Evolutionary conservation across 2,888 invertebrate genomes (phyloP).

Genomic region (Liopterus haemorrhoidalis): DNA sequence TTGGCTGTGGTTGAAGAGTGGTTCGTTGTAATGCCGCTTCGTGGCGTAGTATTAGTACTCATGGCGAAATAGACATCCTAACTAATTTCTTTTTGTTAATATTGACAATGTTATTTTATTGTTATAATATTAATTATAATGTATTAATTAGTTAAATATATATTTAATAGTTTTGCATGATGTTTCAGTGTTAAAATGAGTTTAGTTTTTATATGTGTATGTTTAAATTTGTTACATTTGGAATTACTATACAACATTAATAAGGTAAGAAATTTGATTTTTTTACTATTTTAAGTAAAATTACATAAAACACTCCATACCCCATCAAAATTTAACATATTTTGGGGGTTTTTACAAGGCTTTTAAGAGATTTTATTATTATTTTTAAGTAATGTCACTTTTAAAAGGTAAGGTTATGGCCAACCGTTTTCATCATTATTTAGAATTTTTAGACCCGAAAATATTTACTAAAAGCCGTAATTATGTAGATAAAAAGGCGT

Average conservation of each 20-base stretch:
- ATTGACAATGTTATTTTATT: constrained; percentile 24
- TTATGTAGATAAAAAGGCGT: no score
- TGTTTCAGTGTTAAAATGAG: constrained; percentile 40
- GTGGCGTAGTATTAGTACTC: constrained; percentile 21
- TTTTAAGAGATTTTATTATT: no score
- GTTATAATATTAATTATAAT: constrained; percentile 22
- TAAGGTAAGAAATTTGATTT: constrained; percentile 4
- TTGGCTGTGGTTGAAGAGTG: no score
- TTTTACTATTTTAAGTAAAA: constrained; percentile 1
- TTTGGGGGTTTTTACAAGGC: no score
- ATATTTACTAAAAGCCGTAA: no score
- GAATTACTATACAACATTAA: constrained; percentile 20
- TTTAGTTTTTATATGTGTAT: constrained; percentile 39
- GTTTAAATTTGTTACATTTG: constrained; percentile 19
- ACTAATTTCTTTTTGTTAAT: constrained; percentile 24
- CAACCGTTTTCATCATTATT: no score
- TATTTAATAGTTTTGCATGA: constrained; percentile 31
- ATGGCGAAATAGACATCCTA: constrained; percentile 23
- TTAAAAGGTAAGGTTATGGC: no score
- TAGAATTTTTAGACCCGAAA: no score
- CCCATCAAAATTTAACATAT: no score
- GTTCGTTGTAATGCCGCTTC: constrained; percentile 17
- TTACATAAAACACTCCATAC: no score
- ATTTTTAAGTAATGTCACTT: no score
- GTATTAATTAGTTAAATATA: constrained; percentile 23